These are phyloP conservation scores for Drosophila affinis DNA, from an alignment of 2,888 invertebrate species.

Conservation along the genomic window DNA sequence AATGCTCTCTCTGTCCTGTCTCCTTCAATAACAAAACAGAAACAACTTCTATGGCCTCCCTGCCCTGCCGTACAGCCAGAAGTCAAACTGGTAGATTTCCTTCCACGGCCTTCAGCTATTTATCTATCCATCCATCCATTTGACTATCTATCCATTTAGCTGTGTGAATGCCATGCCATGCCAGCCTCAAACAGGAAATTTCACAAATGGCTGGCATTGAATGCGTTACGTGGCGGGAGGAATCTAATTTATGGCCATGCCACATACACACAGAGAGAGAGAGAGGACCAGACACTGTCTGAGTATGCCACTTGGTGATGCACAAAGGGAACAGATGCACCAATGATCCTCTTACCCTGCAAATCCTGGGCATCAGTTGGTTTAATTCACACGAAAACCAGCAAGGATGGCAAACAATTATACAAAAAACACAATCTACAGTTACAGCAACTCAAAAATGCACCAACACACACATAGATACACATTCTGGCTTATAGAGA, in stretches of 20 bases:
- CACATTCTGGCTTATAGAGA: slow-evolving; percentile 1
- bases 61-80: not conserved
- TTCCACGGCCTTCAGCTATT: slow-evolving; percentile 19
- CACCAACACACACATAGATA: not conserved
- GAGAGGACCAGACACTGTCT: not conserved
- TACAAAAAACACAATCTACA: slow-evolving; percentile 21
- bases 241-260: slow-evolving; percentile 49
- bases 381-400: slow-evolving; percentile 21
- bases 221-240: slow-evolving; percentile 28
- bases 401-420: slow-evolving; percentile 55
- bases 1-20: not conserved
- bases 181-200: slow-evolving; percentile 46
- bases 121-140: slow-evolving; percentile 36
- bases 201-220: slow-evolving; percentile 31
- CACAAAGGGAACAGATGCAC: slow-evolving; percentile 21
- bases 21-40: slow-evolving; percentile 7
- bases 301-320: slow-evolving; percentile 32
- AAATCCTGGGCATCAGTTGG: slow-evolving; percentile 6
- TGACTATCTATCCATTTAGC: slow-evolving; percentile 7
- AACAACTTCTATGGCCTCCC: slow-evolving; percentile 13
- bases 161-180: not conserved
- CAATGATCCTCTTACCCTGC: not conserved
- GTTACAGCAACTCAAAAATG: not conserved
- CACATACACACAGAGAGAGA: not conserved
- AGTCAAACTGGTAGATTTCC: slow-evolving; percentile 31